Conservation (phyloP, 2,797 vertebrate species). For the Leptatherina wallacei region DNA sequence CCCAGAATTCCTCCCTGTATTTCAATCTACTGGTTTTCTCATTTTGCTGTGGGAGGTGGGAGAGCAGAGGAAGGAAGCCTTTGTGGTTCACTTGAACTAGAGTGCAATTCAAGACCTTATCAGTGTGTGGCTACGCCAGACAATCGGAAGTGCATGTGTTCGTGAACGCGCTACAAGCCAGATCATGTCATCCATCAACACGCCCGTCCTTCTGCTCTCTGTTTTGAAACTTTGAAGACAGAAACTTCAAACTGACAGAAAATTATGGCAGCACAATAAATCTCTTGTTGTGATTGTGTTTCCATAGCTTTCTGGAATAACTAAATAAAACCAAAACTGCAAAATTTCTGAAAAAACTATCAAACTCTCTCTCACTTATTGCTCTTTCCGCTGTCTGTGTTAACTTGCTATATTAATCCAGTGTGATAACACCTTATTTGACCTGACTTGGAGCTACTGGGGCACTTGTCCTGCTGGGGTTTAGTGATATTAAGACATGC, state of each 20-base stretch:
- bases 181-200: slow-evolving; percentile 41
- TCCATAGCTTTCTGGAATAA: slow-evolving; percentile 2
- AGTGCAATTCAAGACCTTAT: slow-evolving; percentile 68
- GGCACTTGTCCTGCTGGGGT: slow-evolving; percentile 38
- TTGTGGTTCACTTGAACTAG: slow-evolving; percentile 66
- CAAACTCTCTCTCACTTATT: slow-evolving; percentile 1
- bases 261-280: neutral
- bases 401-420: slow-evolving; percentile 3
- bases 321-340: slow-evolving; percentile 8
- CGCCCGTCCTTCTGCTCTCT: slow-evolving; percentile 4
- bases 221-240: slow-evolving; percentile 4
- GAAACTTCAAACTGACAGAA: slow-evolving; percentile 20
- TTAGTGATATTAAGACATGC: slow-evolving; percentile 49
- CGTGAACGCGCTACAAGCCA: slow-evolving; percentile 41
- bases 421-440: slow-evolving; percentile 30
- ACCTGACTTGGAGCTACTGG: slow-evolving; percentile 26
- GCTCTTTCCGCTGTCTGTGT: neutral
- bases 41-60: slow-evolving; percentile 68
- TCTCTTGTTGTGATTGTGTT: slow-evolving; percentile 10
- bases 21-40: slow-evolving; percentile 59
- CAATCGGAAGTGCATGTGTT: slow-evolving; percentile 68
- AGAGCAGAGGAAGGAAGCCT: slow-evolving; percentile 57
- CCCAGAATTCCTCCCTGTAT: slow-evolving; percentile 60
- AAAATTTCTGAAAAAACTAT: slow-evolving; percentile 19
- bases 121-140: slow-evolving; percentile 58